Evolutionary conservation across 2,113 vertebrate species (phyloP).

Genomic region (Ariopsis seemanni): DNA sequence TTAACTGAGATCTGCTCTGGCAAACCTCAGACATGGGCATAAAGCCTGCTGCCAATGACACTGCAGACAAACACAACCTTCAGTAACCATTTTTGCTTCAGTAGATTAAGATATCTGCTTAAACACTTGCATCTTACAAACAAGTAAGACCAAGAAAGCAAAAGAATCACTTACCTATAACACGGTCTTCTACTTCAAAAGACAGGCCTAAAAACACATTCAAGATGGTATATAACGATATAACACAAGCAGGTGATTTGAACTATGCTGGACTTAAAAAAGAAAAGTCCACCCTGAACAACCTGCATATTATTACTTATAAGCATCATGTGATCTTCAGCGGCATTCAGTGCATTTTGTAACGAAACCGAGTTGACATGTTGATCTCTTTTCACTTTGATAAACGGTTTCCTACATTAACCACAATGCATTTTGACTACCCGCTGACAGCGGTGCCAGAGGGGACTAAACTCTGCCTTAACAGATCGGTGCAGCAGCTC

Average conservation of each 20-base stretch:
- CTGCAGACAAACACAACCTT: not conserved
- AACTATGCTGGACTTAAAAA: not conserved
- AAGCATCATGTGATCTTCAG: not conserved
- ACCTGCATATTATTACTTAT: not conserved
- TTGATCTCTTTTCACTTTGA: not conserved
- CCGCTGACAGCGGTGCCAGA: not conserved
- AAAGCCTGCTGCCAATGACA: not conserved
- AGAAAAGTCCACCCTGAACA: not conserved
- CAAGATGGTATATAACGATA: not conserved
- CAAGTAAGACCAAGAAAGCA: not conserved
- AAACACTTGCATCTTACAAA: not conserved
- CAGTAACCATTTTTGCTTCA: not conserved
- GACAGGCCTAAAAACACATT: constrained; percentile 74
- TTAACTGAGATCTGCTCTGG: not conserved
- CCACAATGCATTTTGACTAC: not conserved
- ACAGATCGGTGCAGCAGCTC: not conserved
- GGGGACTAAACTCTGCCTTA: not conserved
- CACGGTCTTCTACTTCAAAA: constrained; percentile 75
- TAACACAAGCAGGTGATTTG: not conserved
- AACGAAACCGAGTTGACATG: not conserved
- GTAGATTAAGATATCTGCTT: not conserved
- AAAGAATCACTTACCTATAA: constrained; percentile 76
- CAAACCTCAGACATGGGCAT: not conserved
- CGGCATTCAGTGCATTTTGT: not conserved
- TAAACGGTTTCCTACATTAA: not conserved